Conservation (phyloP, 2,888 invertebrate genomes). For the Globia sparganii region DNA sequence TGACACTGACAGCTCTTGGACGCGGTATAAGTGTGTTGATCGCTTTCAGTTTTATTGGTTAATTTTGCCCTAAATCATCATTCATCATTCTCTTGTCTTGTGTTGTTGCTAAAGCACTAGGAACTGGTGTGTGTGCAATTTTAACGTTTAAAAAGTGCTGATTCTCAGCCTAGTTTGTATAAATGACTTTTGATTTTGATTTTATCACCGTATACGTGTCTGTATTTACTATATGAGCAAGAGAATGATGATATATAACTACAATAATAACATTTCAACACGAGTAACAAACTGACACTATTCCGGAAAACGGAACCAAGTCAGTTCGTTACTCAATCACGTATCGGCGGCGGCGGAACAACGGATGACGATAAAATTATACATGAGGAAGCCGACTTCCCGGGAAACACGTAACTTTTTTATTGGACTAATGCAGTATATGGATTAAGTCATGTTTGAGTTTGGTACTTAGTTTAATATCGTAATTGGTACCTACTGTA, state of each 20-base stretch:
- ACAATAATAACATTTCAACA: slow-evolving; percentile 4
- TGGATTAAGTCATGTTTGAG: neutral
- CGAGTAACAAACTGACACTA: neutral
- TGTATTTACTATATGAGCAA: neutral
- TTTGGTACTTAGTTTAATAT: neutral
- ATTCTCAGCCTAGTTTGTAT: neutral
- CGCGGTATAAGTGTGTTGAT: too few relatives aligned
- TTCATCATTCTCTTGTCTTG: neutral
- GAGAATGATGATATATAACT: neutral
- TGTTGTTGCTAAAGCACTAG: neutral
- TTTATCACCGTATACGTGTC: neutral
- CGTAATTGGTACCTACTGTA: neutral
- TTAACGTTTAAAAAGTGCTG: neutral
- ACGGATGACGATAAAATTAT: slow-evolving; percentile 48
- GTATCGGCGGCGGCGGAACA: slow-evolving; percentile 22
- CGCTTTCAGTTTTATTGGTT: too few relatives aligned
- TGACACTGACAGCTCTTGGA: too few relatives aligned
- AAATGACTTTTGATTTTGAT: neutral
- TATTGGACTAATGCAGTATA: slow-evolving; percentile 18
- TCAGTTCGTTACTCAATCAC: slow-evolving; percentile 36
- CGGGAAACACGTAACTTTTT: slow-evolving; percentile 41
- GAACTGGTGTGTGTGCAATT: too few relatives aligned
- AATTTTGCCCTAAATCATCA: too few relatives aligned
- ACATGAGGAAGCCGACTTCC: slow-evolving; percentile 50
- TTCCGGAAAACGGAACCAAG: slow-evolving; percentile 7